Conservation (phyloP, 2,113 vertebrate genomes). For the Odocoileus hemionus region DNA sequence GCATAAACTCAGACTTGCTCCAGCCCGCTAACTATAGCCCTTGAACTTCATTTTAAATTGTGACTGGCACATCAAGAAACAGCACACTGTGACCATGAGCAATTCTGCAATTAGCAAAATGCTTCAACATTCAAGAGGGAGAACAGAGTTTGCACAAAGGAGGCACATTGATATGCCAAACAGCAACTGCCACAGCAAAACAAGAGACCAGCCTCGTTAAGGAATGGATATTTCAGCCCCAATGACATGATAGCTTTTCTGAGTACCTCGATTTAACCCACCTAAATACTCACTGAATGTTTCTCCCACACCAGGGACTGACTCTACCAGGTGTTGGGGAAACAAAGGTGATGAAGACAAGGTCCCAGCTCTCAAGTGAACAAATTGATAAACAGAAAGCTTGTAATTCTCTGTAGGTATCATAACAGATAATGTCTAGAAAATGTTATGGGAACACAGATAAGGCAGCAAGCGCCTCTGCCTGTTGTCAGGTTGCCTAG, state of each 20-base stretch:
- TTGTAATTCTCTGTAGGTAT: not conserved
- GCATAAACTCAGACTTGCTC: not conserved
- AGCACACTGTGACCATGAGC: not conserved
- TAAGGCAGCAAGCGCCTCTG: not conserved
- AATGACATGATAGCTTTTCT: not conserved
- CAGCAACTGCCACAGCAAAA: not conserved
- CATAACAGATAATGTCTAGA: not conserved
- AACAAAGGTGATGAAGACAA: not conserved
- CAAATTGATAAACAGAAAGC: not conserved
- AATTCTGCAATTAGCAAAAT: slow-evolving; percentile 22
- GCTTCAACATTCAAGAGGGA: not conserved
- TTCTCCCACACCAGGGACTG: fast-evolving
- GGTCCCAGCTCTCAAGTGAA: not conserved
- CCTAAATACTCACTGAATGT: not conserved
- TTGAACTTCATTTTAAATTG: not conserved
- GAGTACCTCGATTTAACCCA: not conserved
- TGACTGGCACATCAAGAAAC: not conserved
- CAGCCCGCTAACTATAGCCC: not conserved
- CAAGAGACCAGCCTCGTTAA: not conserved
- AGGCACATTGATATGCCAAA: not conserved
- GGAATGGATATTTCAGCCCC: not conserved
- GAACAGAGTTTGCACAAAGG: not conserved
- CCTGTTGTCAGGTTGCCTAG: not conserved
- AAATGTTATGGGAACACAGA: not conserved
- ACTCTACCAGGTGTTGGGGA: not conserved